A percentile compares a stretch with the other conserved stretches of the same genome.
These are phyloP conservation scores for Microchrysa polita DNA, from an alignment of 2,888 invertebrate species.

Conservation along the genomic window DNA sequence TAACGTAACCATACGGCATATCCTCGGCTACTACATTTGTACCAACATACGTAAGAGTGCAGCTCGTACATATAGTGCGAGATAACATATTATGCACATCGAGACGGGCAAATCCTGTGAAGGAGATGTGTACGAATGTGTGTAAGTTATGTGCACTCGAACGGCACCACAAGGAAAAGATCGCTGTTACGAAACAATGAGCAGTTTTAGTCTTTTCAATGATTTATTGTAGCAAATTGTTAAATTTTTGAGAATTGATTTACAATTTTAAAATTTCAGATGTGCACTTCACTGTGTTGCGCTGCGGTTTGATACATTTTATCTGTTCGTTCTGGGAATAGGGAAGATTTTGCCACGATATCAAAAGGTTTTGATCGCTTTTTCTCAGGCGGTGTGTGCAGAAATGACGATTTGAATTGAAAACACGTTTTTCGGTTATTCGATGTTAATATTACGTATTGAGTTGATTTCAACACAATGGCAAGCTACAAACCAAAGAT, in stretches of 20 bases:
- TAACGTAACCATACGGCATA: no score
- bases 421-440: no score
- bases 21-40: background rate
- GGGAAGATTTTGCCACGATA: background rate
- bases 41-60: background rate
- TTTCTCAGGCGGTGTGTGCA: background rate
- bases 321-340: slow-evolving; percentile 18
- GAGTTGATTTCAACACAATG: no score
- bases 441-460: no score
- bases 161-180: slow-evolving; percentile 12
- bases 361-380: background rate
- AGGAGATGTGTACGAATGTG: slow-evolving; percentile 2
- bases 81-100: slow-evolving; percentile 1
- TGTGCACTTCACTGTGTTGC: background rate
- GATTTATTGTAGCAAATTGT: slow-evolving; percentile 47
- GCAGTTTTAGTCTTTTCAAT: slow-evolving; percentile 41
- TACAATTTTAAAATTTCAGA: slow-evolving; percentile 45
- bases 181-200: slow-evolving; percentile 35
- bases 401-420: background rate
- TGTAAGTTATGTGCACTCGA: background rate
- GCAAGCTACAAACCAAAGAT: background rate
- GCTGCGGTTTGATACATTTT: slow-evolving; percentile 9
- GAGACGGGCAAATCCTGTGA: background rate
- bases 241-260: slow-evolving; percentile 46
- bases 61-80: background rate